phyloP scores from a whole-genome alignment of 2,797 vertebrate species.

The Crenuchus spilurus region DNA sequence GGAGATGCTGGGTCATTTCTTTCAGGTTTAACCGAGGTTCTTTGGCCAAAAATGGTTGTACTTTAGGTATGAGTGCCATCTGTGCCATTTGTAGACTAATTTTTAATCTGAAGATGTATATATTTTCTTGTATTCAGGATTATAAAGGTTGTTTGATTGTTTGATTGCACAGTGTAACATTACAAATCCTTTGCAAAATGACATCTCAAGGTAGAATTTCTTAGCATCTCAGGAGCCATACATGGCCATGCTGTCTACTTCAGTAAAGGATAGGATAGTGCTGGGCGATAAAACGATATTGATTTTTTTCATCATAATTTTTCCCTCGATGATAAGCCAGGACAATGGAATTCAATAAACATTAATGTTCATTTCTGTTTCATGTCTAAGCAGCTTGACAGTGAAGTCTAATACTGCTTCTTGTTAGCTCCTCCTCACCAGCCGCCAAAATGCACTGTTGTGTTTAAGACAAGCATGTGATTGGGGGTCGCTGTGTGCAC shows the following conservation, averaged over 20 bases:
- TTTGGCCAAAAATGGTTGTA: background rate
- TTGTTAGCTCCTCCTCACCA: too few relatives aligned
- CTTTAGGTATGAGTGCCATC: background rate
- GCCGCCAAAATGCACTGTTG: too few relatives aligned
- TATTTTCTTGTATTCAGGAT: background rate
- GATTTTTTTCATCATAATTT: too few relatives aligned
- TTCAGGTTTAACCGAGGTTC: constrained; percentile 42
- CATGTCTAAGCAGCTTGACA: too few relatives aligned
- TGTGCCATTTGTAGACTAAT: background rate
- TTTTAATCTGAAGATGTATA: background rate
- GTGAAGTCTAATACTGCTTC: too few relatives aligned
- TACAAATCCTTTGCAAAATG: background rate
- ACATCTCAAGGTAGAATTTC: background rate
- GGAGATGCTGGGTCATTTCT: constrained; percentile 65
- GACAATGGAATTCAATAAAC: too few relatives aligned
- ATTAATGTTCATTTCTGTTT: too few relatives aligned
- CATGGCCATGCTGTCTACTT: background rate
- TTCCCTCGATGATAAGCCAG: too few relatives aligned
- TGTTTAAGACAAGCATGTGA: too few relatives aligned
- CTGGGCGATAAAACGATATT: too few relatives aligned
- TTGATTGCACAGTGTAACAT: background rate
- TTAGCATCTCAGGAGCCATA: background rate
- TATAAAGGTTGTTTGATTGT: background rate
- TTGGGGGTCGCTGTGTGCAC: too few relatives aligned
- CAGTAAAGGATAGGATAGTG: background rate